These are phyloP conservation scores for Chrysolina americana DNA, from an alignment of 2,888 invertebrate species.

Conservation along the genomic window DNA sequence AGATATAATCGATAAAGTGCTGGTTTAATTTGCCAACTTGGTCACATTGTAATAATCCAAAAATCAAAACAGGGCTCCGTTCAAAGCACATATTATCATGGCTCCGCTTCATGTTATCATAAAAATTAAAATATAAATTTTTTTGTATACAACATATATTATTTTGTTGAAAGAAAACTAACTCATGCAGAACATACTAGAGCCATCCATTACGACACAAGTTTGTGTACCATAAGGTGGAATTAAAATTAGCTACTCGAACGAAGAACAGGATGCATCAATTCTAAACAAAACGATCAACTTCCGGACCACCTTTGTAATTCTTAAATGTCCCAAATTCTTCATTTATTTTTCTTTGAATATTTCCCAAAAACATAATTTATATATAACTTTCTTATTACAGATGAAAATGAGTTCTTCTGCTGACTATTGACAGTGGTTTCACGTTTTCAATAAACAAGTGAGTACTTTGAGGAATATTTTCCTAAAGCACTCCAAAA, in stretches of 20 bases:
- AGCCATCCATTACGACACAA: not conserved
- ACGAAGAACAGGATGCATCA: constrained; percentile 22
- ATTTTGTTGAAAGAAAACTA: not conserved
- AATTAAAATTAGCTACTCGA: constrained; percentile 15
- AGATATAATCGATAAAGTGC: too few relatives aligned
- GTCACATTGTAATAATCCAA: too few relatives aligned
- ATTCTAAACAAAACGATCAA: constrained; percentile 16
- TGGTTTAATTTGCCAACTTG: too few relatives aligned
- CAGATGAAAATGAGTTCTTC: too few relatives aligned
- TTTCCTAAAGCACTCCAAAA: too few relatives aligned
- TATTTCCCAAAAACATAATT: constrained; percentile 7
- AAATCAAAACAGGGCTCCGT: too few relatives aligned
- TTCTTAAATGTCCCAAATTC: not conserved
- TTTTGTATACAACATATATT: not conserved
- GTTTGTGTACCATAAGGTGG: constrained; percentile 5
- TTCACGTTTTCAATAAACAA: too few relatives aligned
- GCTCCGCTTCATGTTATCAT: too few relatives aligned
- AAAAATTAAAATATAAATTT: too few relatives aligned
- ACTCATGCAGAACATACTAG: constrained; percentile 6
- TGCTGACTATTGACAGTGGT: too few relatives aligned
- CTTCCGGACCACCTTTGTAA: constrained; percentile 15
- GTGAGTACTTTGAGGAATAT: too few relatives aligned
- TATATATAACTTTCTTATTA: not conserved
- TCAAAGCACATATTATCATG: too few relatives aligned
- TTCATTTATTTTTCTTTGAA: constrained; percentile 1